phyloP scores from a whole-genome alignment of 2,888 invertebrate genomes.

The Ephialtes manifestator region DNA sequence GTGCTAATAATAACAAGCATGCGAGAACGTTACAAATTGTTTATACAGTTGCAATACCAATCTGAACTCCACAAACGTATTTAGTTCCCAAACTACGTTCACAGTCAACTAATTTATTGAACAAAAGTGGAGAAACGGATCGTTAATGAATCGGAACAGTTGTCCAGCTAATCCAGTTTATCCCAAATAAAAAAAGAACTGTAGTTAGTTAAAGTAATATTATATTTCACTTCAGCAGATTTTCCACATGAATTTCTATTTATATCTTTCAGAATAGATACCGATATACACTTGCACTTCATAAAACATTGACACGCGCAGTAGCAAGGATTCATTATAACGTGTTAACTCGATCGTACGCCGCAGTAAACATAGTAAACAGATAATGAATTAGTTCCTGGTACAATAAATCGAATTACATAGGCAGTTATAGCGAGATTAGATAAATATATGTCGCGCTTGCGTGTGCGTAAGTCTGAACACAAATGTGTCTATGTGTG shows the following conservation, averaged over 20 bases:
- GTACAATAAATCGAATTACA: slow-evolving; percentile 4
- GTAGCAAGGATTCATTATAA: background rate
- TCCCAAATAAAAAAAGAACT: too few species aligned
- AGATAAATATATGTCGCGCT: slow-evolving; percentile 19
- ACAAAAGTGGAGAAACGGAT: background rate
- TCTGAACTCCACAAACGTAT: background rate
- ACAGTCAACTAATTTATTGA: background rate
- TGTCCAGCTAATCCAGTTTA: background rate
- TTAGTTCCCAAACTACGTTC: background rate
- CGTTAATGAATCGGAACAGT: background rate
- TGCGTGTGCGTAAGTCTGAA: too few species aligned
- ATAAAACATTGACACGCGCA: background rate
- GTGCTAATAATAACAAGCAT: slow-evolving; percentile 65
- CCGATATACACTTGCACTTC: background rate
- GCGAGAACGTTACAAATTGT: slow-evolving; percentile 68
- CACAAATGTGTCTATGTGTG: too few species aligned
- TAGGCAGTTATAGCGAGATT: slow-evolving; percentile 10
- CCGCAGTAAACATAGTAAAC: background rate
- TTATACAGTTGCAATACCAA: slow-evolving; percentile 7
- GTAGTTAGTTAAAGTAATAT: too few species aligned
- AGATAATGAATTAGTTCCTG: slow-evolving; percentile 11
- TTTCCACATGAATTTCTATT: background rate
- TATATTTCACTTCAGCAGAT: too few species aligned
- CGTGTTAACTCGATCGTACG: slow-evolving; percentile 10
- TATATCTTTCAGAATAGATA: background rate